phyloP scores from a whole-genome alignment of 2,797 vertebrate genomes.

The Manis pentadactyla region DNA sequence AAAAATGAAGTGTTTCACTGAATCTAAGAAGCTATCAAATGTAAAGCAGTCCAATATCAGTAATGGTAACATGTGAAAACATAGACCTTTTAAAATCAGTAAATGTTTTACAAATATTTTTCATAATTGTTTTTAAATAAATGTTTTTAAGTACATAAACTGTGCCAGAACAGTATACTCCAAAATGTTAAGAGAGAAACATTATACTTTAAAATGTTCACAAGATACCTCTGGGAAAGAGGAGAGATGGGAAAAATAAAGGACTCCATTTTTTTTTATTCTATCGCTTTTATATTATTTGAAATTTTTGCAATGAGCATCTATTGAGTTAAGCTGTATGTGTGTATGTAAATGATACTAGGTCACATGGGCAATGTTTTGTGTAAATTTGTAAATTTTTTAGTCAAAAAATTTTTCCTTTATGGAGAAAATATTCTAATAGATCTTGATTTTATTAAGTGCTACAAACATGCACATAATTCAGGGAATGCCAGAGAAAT shows the following conservation, averaged over 20 bases:
- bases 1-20: not conserved
- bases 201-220: not conserved
- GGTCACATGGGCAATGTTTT: not conserved
- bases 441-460: slow-evolving; percentile 53
- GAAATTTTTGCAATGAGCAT: slow-evolving; percentile 2
- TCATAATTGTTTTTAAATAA: not conserved
- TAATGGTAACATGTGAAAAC: not conserved
- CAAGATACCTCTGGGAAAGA: not conserved
- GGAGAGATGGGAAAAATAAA: not conserved
- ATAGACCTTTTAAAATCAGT: slow-evolving; percentile 6
- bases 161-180: not conserved
- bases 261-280: not conserved
- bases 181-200: not conserved
- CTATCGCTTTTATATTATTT: not conserved
- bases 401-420: not conserved
- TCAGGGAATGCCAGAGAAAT: slow-evolving; percentile 42
- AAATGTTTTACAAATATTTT: not conserved
- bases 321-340: not conserved
- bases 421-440: not conserved
- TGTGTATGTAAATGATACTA: not conserved
- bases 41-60: not conserved
- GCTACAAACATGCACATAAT: not conserved
- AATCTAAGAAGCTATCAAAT: not conserved
- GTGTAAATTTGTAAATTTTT: slow-evolving; percentile 31
- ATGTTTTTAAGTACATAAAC: not conserved